phyloP scores from a whole-genome alignment of 2,113 vertebrate species.

The Macheiramphus alcinus region DNA sequence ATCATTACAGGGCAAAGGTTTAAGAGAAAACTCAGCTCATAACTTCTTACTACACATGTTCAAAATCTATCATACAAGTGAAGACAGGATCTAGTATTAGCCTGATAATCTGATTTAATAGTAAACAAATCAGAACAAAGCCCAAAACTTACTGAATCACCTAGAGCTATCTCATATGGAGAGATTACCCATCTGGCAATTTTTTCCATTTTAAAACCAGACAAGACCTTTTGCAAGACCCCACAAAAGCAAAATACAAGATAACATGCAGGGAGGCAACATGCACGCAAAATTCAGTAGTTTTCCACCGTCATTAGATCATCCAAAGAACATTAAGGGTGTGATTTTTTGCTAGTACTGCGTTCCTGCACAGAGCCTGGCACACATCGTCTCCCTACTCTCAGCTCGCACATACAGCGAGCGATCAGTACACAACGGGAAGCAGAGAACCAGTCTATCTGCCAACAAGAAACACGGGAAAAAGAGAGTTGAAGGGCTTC shows the following conservation, averaged over 20 bases:
- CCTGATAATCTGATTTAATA: not conserved
- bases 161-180: accelerated
- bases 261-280: not conserved
- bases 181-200: not conserved
- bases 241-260: not conserved
- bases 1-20: not conserved
- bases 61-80: not conserved
- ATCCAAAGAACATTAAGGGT: not conserved
- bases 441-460: no score
- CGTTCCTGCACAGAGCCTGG: not conserved
- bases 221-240: not conserved
- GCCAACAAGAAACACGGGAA: accelerated
- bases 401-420: accelerated
- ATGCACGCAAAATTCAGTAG: accelerated
- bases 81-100: not conserved
- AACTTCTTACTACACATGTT: not conserved
- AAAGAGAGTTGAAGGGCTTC: not conserved
- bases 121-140: not conserved
- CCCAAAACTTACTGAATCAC: not conserved
- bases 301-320: not conserved
- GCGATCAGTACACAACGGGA: accelerated
- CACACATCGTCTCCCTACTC: accelerated
- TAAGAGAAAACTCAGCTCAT: not conserved
- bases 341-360: not conserved
- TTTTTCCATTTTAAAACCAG: not conserved